Evolutionary conservation across 2,797 vertebrate species (phyloP).

Genomic region (Epinephelus awoara): DNA sequence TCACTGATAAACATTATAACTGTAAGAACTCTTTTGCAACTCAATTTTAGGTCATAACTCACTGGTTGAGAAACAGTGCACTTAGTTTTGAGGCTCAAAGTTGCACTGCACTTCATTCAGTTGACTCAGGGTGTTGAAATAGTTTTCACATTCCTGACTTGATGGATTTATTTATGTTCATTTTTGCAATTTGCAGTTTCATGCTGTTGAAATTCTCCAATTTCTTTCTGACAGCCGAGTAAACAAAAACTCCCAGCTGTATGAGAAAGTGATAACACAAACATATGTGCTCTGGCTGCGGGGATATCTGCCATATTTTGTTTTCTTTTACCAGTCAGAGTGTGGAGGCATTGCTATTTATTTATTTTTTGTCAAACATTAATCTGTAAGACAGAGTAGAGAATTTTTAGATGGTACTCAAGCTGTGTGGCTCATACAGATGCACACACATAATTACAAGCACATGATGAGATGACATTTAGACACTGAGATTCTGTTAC

Average conservation of each 20-base stretch:
- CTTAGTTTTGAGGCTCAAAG: background rate
- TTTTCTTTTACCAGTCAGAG: background rate
- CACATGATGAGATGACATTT: background rate
- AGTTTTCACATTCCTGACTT: constrained; percentile 28
- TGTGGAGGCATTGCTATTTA: background rate
- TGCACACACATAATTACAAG: background rate
- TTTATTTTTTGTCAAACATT: background rate
- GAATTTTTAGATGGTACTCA: background rate
- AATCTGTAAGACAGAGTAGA: background rate
- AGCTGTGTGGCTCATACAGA: background rate
- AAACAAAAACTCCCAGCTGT: constrained; percentile 43
- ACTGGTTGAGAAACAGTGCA: constrained; percentile 30
- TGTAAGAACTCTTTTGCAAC: background rate
- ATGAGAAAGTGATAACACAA: constrained; percentile 60
- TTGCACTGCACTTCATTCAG: background rate
- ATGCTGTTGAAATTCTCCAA: constrained; percentile 16
- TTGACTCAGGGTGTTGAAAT: constrained; percentile 19
- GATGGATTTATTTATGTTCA: constrained; percentile 36
- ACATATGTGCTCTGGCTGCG: constrained; percentile 25
- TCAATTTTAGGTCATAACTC: constrained; percentile 34
- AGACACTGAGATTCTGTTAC: background rate
- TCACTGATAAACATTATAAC: background rate
- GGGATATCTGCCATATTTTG: background rate
- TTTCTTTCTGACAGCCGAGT: constrained; percentile 32
- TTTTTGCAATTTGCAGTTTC: constrained; percentile 44